Conservation (phyloP, 53 echinoderm and acorn worm genomes). For the Crossaster papposus region DNA sequence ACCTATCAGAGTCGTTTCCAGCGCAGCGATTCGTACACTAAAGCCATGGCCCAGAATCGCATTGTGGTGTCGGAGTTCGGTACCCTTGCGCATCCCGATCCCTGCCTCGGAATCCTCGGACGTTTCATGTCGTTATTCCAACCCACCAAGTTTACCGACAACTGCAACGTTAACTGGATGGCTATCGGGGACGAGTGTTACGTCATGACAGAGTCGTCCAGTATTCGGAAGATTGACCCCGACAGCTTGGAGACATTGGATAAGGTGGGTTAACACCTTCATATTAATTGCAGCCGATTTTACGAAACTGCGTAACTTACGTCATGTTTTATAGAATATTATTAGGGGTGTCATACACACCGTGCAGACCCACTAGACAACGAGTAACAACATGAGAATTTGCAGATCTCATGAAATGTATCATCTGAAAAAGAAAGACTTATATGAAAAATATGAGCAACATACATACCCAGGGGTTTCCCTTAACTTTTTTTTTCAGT, state of each 20-base stretch:
- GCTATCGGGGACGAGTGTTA: constrained; percentile 77
- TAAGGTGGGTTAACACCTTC: constrained; percentile 34
- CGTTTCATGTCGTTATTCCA: constrained; percentile 74
- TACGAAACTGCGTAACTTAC: too few species aligned
- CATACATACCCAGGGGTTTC: too few species aligned
- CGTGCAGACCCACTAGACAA: too few species aligned
- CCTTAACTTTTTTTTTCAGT: too few species aligned
- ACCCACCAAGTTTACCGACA: constrained; percentile 55
- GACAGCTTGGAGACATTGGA: constrained; percentile 64
- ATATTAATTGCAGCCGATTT: too few species aligned
- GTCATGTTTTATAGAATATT: too few species aligned
- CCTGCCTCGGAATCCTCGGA: constrained; percentile 78
- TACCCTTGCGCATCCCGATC: constrained; percentile 78
- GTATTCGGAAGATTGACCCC: constrained; percentile 68
- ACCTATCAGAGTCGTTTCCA: constrained; percentile 54
- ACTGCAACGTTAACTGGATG: constrained; percentile 79
- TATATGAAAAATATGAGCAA: too few species aligned
- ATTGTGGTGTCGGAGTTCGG: constrained; percentile 75
- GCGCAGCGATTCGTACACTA: constrained; percentile 70
- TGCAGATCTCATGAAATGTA: too few species aligned
- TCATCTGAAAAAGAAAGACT: too few species aligned
- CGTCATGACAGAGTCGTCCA: constrained; percentile 62
- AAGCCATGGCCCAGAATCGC: constrained; percentile 72
- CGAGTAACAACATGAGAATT: too few species aligned
- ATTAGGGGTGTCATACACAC: too few species aligned